A percentile compares a stretch with the other conserved stretches of the same genome.
Conservation (phyloP, 2,888 invertebrate genomes). For the Furcula furcula region DNA sequence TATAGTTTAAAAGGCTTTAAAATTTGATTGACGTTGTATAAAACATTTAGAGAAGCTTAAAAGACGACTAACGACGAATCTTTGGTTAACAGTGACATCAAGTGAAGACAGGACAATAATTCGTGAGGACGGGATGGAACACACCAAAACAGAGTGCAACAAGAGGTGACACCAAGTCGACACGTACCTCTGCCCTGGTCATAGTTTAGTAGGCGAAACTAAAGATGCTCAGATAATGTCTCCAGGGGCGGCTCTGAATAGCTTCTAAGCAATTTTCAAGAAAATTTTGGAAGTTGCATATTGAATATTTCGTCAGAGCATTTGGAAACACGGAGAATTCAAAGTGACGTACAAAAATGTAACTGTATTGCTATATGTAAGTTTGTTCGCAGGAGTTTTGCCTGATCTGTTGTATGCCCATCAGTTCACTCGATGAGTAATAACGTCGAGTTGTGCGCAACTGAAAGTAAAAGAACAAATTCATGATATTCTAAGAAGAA, state of each 20-base stretch:
- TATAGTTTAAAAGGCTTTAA: background rate
- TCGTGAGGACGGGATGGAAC: conserved; percentile 27
- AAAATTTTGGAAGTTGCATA: conserved; percentile 40
- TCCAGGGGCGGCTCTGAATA: conserved; percentile 12
- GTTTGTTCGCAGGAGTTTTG: conserved; percentile 93
- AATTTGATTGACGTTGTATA: conserved; percentile 7
- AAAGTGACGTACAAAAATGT: conserved; percentile 30
- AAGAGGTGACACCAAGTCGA: conserved; percentile 28
- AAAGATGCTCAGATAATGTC: conserved; percentile 10
- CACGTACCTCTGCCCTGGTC: conserved; percentile 49
- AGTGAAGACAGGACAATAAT: conserved; percentile 31
- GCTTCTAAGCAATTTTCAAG: conserved; percentile 21
- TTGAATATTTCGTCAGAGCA: conserved; percentile 55
- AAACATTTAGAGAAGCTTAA: conserved; percentile 10
- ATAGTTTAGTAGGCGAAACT: background rate
- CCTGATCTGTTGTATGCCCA: conserved; percentile 86
- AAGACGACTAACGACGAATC: conserved; percentile 11
- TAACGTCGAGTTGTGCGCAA: conserved; percentile 87
- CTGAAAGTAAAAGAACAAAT: conserved; percentile 82
- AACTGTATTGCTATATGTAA: conserved; percentile 85
- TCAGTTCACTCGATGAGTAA: conserved; percentile 90
- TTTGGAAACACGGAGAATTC: conserved; percentile 51
- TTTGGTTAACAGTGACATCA: conserved; percentile 18
- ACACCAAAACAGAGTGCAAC: conserved; percentile 38
- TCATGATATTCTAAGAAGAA: conserved; percentile 38